Base-by-base conservation (phyloP, 2,113 vertebrate species). In the Epinephelus cyanopodus region DNA sequence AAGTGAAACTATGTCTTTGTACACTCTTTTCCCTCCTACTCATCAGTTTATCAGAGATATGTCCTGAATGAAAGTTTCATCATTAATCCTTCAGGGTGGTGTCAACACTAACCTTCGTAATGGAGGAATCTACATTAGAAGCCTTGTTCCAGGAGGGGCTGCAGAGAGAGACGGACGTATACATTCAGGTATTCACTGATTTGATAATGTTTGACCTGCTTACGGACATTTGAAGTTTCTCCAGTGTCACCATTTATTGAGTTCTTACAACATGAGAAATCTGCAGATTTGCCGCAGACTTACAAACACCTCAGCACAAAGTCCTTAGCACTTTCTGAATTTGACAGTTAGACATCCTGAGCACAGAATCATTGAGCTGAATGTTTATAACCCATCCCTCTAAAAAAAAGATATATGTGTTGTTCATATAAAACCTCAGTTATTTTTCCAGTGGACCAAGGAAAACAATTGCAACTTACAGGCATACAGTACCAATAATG, bases 121-220 rank as follows among this genome's bases (percentile, higher is more conserved):
- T 0, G 96, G 96, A 72, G 96, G 96, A 18, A 95, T 97, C 90
- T 98, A 96, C 0, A 95, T 98, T 84, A 97, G 97, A 86, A 96
- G 95, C 56, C 94, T 99, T 0, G 91, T 97, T 84, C 91, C 96
- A 5, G 93, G 89, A 56, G 97, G 97, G 39, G 95, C 96, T 6
- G 97, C 97, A 33, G 96, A 97, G 85, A 95, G 92, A 74, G 95
- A 97, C 0, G 96, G 97, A 57, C 95, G 94, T 42, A 89, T 97
- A 82, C 94, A 90, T 23, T 88, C 88, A 94, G 97, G 97, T 98
- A 94, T 9, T n/a, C n/a, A 65, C 14, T 27, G 50, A 2, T 65
- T 65, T 15, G 8, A 54, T 42, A 21, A 0, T 17, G 19, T 39
- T 52, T 25, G 33, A 63, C n/a, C 42, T 50, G 18, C 37, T 52